Evolutionary conservation across 2,113 vertebrate species (phyloP).

Genomic region (Strigops habroptila): DNA sequence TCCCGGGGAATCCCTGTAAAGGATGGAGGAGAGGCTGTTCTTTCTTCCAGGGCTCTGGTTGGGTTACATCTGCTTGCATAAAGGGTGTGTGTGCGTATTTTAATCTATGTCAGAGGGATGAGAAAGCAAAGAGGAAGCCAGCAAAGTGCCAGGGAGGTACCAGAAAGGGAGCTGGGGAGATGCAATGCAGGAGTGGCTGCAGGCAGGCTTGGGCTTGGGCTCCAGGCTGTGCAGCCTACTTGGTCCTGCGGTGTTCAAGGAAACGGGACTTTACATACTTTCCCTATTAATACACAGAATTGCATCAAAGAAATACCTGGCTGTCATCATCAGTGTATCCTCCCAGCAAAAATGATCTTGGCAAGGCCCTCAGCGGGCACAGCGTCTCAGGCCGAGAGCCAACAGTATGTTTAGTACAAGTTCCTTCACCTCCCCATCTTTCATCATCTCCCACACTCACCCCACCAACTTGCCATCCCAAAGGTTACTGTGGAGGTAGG

Average conservation of each 20-base stretch:
- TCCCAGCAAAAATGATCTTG: not conserved
- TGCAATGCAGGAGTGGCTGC: not conserved
- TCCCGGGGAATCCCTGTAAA: not conserved
- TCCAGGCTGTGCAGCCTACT: not conserved
- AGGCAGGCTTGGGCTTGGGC: not conserved
- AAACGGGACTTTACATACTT: not conserved
- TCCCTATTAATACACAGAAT: not conserved
- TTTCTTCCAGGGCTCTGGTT: not conserved
- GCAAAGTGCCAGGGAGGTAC: not conserved
- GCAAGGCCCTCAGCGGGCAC: not conserved
- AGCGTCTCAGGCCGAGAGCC: not conserved
- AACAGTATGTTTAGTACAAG: not conserved
- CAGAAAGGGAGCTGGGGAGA: not conserved
- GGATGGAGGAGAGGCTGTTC: not conserved
- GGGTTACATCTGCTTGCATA: not conserved
- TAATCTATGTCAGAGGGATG: not conserved
- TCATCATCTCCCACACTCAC: not conserved
- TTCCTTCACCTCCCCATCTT: constrained; percentile 10
- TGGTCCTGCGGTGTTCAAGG: not conserved
- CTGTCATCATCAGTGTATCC: constrained; percentile 11
- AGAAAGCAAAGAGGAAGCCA: not conserved
- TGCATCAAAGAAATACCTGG: constrained; percentile 47
- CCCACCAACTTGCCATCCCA: not conserved
- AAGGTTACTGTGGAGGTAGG: not conserved
- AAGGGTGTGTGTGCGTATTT: rapidly evolving